These are phyloP conservation scores for Chloropsis hardwickii DNA, from an alignment of 2,113 vertebrate genomes.

Conservation along the genomic window DNA sequence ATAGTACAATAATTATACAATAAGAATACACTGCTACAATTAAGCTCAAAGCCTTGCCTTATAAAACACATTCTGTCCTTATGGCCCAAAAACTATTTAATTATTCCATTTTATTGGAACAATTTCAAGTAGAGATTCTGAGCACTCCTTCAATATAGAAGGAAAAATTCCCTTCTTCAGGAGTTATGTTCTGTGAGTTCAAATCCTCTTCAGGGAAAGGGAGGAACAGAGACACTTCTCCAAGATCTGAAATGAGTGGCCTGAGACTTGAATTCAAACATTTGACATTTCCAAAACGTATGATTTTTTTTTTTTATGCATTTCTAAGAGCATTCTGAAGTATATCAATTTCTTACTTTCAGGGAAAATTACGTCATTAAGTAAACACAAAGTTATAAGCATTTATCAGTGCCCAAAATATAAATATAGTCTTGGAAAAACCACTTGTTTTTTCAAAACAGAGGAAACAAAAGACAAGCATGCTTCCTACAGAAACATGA, in stretches of 20 bases:
- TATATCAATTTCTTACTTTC: background rate
- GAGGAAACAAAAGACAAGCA: background rate
- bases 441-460: background rate
- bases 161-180: background rate
- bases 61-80: background rate
- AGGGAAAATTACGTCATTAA: background rate
- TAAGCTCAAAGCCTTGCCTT: background rate
- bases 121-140: background rate
- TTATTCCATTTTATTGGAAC: background rate
- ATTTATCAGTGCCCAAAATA: background rate
- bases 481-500: background rate
- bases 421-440: background rate
- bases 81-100: background rate
- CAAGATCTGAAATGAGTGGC: background rate
- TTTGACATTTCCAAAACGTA: background rate
- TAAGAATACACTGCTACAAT: no score
- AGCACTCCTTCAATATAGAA: background rate
- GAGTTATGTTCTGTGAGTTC: background rate
- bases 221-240: background rate
- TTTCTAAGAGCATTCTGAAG: background rate
- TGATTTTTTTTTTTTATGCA: background rate
- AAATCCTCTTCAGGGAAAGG: background rate
- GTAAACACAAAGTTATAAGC: background rate
- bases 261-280: background rate
- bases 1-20: no score